Evolutionary conservation across 2,888 invertebrate genomes (phyloP), one percentile per base, ranked within the genome.

Genomic region (Diogma glabrata): DNA sequence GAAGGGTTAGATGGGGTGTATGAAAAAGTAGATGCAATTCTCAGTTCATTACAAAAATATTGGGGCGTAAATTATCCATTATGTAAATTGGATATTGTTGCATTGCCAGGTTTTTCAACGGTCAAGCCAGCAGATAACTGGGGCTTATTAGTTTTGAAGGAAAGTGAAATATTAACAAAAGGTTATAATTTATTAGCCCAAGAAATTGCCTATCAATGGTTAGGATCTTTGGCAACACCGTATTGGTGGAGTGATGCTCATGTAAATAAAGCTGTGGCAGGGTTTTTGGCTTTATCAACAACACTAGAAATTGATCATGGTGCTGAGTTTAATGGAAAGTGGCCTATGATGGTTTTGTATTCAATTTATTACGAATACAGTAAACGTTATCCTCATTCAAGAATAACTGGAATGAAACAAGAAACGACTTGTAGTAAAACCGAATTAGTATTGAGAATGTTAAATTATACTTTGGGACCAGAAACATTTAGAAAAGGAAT

Each of bases 361-460:
- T 84, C 86, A 0, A 68, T 86, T 4, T 87, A 86, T 63, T 87
- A 87, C 60, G 87, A 87, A 68, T 84, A 84, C 62, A 84, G 85
- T 60, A 86, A 86, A 61, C 72, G 84, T 2, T 82, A 82, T 63
- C 86, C 87, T 0, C 84, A 86, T 67, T 85, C 85, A 0, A 77
- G 84, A 52, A 84, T 82, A 55, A 84, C 83, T 1, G 85, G 83
- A 30, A 78, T 80, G 64, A 77, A 78, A 56, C 76, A 78, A 49
- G 86, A 87, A 64, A 84, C 84, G 0, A 76, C 79, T 1, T 81
- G 82, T 26, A 80, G 81, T 3, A 86, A 87, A 71, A 84, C 82
- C 2, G 86, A 86, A 62, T 67, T 87, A 28, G 73, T 93, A 9
- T 87, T 95, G 65, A 75, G 93, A 23, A 95, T 94, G 93, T 78